Evolutionary conservation across 2,797 vertebrate species (phyloP).

Genomic region (Phoxinus dragarum): DNA sequence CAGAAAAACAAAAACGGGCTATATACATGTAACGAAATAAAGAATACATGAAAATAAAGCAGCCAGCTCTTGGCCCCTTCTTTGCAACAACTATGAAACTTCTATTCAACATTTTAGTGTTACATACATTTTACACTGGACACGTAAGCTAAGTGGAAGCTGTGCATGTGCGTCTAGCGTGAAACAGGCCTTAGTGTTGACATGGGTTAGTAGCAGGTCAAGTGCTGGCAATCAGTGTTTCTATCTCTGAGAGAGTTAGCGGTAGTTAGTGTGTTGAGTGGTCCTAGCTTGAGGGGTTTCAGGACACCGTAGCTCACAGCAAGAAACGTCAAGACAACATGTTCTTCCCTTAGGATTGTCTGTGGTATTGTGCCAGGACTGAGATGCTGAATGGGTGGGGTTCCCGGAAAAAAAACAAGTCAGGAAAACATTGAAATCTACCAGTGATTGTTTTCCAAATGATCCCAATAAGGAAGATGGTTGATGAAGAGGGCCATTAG

Average conservation of each 20-base stretch:
- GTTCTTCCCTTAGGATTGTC: constrained; percentile 35
- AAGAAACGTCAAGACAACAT: constrained; percentile 11
- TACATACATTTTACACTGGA: neutral
- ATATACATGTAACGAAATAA: too few relatives aligned
- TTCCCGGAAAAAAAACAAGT: neutral
- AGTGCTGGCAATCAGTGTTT: constrained; percentile 15
- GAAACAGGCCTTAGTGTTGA: neutral
- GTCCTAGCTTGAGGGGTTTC: constrained; percentile 36
- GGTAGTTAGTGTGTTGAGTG: neutral
- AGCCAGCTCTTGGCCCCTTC: neutral
- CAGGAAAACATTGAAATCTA: neutral
- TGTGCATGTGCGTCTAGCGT: neutral
- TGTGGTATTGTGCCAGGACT: constrained; percentile 22
- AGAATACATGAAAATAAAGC: neutral
- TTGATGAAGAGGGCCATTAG: constrained; percentile 10
- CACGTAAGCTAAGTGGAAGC: neutral
- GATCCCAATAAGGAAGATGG: constrained; percentile 17
- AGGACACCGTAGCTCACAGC: constrained; percentile 27
- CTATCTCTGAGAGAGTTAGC: neutral
- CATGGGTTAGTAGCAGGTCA: neutral
- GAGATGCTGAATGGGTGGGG: constrained; percentile 15
- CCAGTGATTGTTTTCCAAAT: constrained; percentile 34
- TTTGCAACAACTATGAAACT: neutral
- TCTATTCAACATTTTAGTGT: neutral
- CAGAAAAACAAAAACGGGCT: too few relatives aligned